A percentile compares a stretch with the other conserved stretches of the same genome.
phyloP scores from a whole-genome alignment of 2,888 invertebrate genomes.

The Eurois occulta region DNA sequence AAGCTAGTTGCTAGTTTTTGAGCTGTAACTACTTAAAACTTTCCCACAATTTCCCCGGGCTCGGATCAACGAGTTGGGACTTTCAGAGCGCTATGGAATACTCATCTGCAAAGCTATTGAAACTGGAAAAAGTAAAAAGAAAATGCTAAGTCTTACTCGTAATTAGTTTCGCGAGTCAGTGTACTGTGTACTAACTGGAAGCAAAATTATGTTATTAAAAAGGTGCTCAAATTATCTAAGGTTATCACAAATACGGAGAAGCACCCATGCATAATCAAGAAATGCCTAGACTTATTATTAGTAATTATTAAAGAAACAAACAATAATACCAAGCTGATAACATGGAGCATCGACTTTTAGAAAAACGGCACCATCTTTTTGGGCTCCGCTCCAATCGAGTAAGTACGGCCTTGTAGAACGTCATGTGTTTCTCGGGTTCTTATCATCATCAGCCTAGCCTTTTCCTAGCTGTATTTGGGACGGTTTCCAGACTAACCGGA shows the following conservation, averaged over 20 bases:
- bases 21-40: not conserved
- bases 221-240: not conserved
- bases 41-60: not conserved
- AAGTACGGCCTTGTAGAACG: not conserved
- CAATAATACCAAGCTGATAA: not conserved
- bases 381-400: not conserved
- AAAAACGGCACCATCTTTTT: not conserved
- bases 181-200: not conserved
- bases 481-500: not conserved
- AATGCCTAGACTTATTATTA: not conserved
- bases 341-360: not conserved
- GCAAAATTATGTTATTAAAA: not conserved
- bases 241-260: conserved; percentile 21
- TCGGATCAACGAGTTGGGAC: not conserved
- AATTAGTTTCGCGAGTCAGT: not conserved
- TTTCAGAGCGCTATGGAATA: not conserved
- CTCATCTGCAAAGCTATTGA: not conserved
- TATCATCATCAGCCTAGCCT: not conserved
- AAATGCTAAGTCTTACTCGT: not conserved
- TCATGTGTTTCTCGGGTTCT: not conserved
- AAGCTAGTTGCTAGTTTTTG: conserved; percentile 22
- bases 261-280: not conserved
- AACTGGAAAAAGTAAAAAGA: not conserved
- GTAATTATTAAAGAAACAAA: not conserved
- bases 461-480: not conserved